These are phyloP conservation scores for Apis dorsata DNA, from an alignment of 1,140 invertebrate species.

Conservation along the genomic window DNA sequence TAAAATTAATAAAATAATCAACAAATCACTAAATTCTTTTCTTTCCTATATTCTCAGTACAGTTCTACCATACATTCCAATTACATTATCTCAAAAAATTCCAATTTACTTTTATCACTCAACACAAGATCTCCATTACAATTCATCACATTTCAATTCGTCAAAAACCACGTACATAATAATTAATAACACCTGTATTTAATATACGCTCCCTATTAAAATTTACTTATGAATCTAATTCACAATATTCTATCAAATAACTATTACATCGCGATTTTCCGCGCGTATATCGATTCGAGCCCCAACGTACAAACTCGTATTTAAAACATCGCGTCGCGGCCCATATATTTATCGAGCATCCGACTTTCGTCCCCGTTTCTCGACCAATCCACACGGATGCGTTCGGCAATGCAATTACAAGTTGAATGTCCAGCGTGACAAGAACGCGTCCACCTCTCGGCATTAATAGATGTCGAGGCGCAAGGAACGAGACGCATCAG, in stretches of 20 bases:
- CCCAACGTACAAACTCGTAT: not conserved
- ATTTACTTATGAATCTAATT: too few relatives aligned
- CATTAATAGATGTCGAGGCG: constrained; percentile 43
- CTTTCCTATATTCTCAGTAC: not conserved
- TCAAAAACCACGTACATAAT: too few relatives aligned
- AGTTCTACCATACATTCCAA: not conserved
- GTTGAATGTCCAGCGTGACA: constrained; percentile 38
- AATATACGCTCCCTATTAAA: too few relatives aligned
- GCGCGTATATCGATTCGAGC: not conserved
- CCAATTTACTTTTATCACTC: not conserved
- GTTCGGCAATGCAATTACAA: constrained; percentile 36
- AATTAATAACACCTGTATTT: too few relatives aligned
- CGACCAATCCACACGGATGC: not conserved
- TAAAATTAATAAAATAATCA: not conserved
- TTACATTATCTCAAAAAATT: not conserved
- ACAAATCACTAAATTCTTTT: not conserved
- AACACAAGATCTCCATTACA: not conserved
- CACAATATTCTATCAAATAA: not conserved
- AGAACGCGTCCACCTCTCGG: constrained; percentile 26
- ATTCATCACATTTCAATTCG: too few relatives aligned
- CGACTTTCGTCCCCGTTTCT: not conserved
- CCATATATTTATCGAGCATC: not conserved
- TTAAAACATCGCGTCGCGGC: not conserved
- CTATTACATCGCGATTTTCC: not conserved
- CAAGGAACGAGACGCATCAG: constrained; percentile 37